These are phyloP conservation scores for Myxocyprinus asiaticus DNA, from an alignment of 2,113 vertebrate genomes.

Conservation along the genomic window DNA sequence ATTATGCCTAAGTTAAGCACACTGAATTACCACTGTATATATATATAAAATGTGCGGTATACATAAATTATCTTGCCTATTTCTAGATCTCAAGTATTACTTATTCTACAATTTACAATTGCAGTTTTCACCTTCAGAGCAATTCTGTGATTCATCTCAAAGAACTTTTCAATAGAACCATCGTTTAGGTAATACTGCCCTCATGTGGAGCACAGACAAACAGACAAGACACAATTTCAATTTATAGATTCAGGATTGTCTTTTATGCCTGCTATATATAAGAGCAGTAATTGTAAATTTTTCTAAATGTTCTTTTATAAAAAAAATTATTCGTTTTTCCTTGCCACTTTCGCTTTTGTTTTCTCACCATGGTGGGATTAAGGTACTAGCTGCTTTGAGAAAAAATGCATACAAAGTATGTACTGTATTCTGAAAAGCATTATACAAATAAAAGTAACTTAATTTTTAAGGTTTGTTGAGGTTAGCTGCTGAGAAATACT, in stretches of 20 bases:
- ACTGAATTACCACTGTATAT: neutral
- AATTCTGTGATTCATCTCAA: neutral
- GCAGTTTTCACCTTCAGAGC: neutral
- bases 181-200: constrained; percentile 14
- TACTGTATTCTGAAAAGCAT: too few relatives aligned
- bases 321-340: too few relatives aligned
- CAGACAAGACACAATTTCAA: neutral
- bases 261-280: neutral
- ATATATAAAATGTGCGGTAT: too few relatives aligned
- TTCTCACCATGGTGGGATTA: too few relatives aligned
- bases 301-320: too few relatives aligned
- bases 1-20: neutral
- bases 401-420: too few relatives aligned
- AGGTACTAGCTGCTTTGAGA: too few relatives aligned
- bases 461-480: neutral
- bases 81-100: neutral
- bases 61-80: neutral
- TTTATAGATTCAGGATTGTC: neutral
- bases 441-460: neutral
- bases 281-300: too few relatives aligned
- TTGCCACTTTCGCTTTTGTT: too few relatives aligned
- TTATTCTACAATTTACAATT: neutral
- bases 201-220: constrained; percentile 13
- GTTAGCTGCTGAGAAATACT: neutral
- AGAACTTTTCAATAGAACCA: neutral